Evolutionary conservation across 2,113 vertebrate species (phyloP), one percentile per base, ranked within the genome.

Genomic region (Aplodontia rufa): DNA sequence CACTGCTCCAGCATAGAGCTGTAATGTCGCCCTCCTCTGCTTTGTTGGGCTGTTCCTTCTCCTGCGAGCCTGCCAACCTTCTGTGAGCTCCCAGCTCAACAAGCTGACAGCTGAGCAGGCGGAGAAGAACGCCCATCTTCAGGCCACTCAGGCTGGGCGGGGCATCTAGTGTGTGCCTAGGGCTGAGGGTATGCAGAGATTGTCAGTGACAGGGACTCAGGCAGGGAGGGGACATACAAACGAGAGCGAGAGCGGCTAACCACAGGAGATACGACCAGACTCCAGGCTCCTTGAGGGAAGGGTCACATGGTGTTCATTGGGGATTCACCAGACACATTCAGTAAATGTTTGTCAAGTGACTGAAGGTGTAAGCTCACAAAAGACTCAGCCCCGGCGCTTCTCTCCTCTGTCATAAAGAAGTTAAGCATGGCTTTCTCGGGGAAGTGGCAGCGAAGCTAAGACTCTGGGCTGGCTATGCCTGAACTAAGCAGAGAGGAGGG

Each of bases 321-420:
- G 42, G 35, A 30, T 0, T 87, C 40, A 35, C 0, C 64, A 30
- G 42, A 49, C 19, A 19, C 9, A 17, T 13, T 32, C 10, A 14
- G 62, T 5, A 28, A 30, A 30, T 32, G 8, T 26, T 84, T 3
- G 6, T 0, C 17, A 7, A 71, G 10, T 30, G 51, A 49, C 24
- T 35, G 35, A 47, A 69, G 69, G 45, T 6, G 17, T 16, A 11
- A 87, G 45, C 30, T 3, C 28, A 13, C 28, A 26, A 81, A 45
- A 53, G 10, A 55, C 42, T n/a, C 0, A 0, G 37, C 1, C 58
- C 1, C 9, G 4, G 53, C n/a, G 37, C 0, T 1, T 16, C 37
- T 66, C 79, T 49, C 68, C 82, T 86, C 5, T 35, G 51, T 42
- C n/a, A 58, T 6, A 42, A 58, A 62, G 72, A 42, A 62, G 49